Evolutionary conservation across 2,888 invertebrate species (phyloP), one percentile per base, ranked within the genome.

Genomic region (Tenthredo amoena): DNA sequence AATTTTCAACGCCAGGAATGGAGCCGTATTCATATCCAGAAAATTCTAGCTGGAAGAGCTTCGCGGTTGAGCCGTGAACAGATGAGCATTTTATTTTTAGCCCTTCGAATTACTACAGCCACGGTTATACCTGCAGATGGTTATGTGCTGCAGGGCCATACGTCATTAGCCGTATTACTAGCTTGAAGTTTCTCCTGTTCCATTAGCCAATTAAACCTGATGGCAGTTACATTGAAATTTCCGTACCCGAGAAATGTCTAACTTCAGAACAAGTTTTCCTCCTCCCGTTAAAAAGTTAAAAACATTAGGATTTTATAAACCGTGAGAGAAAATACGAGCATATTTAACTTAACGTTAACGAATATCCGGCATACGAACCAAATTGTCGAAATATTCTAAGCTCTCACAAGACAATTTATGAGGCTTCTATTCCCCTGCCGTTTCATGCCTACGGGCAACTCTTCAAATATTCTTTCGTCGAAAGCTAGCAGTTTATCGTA

Each of bases 121-220:
- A 18, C 34, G 31, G 76, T 31, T 76, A 34, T 68, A 50, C 6
- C 47, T 37, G 21, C 79, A 62, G 62, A 79, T 34, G 34, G 58
- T 79, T 79, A 79, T 79, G 37, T 31, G 18, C 79, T 55, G 9
- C 37, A 15, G 10, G 50, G 18, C 47, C n/a, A 50, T 77, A 77
- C 76, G 47, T 77, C 76, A 77, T 77, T 77, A 77, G 47, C 76
- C 76, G 18, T 77, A 77, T 77, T 77, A 55, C 50, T 31, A 77
- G 76, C 76, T 31, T 31, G 50, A 43, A 77, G 50, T 34, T 77
- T 77, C 34, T 77, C 50, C 34, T 77, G 50, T 50, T 77, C 55
- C 47, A 77, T 74, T 74, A 77, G 77, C 77, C 77, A 77, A 77
- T 77, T 77, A 77, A 47, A 77, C 34, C 31, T 31, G 77, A 74